These are phyloP conservation scores for Naso thynnoides DNA, from an alignment of 2,797 vertebrate genomes.

Conservation along the genomic window DNA sequence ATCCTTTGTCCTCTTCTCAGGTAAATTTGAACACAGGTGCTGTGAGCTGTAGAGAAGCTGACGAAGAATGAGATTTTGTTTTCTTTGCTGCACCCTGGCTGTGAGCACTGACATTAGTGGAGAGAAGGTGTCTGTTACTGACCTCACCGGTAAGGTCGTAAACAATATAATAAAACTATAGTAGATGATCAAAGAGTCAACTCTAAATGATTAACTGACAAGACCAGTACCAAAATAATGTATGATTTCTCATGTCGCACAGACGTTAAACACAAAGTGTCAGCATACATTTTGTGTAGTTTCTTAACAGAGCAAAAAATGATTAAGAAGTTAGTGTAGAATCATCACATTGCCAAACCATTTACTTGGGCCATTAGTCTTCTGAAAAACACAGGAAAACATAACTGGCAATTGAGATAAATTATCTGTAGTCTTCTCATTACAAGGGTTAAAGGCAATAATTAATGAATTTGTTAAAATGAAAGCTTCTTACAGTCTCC, in stretches of 20 bases:
- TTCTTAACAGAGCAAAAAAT: neutral
- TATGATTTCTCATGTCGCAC: neutral
- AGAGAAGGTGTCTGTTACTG: conserved; percentile 51
- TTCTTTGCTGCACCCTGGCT: conserved; percentile 59
- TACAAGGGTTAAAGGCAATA: no score
- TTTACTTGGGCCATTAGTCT: no score
- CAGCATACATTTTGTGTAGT: neutral
- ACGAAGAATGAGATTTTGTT: conserved; percentile 68
- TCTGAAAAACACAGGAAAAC: no score
- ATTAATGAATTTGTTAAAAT: no score
- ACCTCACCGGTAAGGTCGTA: neutral
- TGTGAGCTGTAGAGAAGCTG: conserved; percentile 56
- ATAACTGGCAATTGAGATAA: no score
- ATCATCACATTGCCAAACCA: no score
- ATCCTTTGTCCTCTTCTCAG: conserved; percentile 3
- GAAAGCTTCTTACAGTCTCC: no score
- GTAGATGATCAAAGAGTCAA: neutral
- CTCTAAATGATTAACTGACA: conserved; percentile 16
- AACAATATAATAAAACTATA: conserved; percentile 23
- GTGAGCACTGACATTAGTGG: conserved; percentile 72
- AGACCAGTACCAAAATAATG: neutral
- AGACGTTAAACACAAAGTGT: neutral
- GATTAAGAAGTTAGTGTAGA: no score
- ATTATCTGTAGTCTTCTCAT: no score
- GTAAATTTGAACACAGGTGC: conserved; percentile 68